Evolutionary conservation across 2,888 invertebrate genomes (phyloP).

Genomic region (Antitype chi): DNA sequence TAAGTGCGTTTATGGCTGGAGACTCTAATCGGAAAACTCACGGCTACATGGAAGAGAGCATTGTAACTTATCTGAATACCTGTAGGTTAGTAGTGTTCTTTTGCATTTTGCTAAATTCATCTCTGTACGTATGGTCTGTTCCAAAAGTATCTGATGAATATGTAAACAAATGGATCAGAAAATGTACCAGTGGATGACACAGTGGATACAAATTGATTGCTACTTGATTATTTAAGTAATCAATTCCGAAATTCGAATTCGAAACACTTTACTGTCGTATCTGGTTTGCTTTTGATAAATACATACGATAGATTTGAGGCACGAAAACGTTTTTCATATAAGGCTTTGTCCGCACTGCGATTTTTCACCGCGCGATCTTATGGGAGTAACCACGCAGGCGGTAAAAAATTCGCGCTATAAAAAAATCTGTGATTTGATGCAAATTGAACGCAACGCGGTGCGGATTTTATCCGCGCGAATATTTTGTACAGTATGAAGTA

Average conservation of each 20-base stretch:
- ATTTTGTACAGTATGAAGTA: no score
- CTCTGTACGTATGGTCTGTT: background rate
- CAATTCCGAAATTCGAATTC: background rate
- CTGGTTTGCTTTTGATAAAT: background rate
- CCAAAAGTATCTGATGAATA: background rate
- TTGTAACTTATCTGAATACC: conserved; percentile 96
- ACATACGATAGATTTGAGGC: background rate
- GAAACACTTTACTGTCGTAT: background rate
- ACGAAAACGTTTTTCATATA: background rate
- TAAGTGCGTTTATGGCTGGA: conserved; percentile 97
- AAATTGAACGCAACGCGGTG: no score
- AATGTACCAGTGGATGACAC: background rate
- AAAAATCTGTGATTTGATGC: no score
- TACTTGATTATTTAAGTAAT: background rate
- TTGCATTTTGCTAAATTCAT: background rate
- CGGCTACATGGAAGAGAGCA: conserved; percentile 98
- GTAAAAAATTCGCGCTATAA: no score
- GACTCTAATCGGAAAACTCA: conserved; percentile 94
- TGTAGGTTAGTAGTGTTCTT: conserved; percentile 92
- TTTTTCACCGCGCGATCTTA: no score
- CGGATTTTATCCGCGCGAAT: no score
- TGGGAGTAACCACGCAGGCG: no score
- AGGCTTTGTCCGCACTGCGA: no score
- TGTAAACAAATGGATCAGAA: background rate
- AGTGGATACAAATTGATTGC: background rate